phyloP scores from a whole-genome alignment of 92 coral and sea anemone species.

The Heliopora coerulea region DNA sequence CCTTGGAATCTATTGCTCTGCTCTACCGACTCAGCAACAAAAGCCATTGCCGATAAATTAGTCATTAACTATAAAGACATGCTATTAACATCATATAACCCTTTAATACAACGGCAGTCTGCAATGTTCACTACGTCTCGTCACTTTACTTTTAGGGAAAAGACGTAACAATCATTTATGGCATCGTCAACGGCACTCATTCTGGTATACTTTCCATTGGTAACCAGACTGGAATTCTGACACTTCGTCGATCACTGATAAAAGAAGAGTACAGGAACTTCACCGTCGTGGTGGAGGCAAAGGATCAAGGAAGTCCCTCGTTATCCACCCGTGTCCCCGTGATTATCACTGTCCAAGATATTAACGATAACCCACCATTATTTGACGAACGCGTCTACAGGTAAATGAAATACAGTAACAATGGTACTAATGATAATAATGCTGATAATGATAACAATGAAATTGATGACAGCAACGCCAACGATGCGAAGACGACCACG shows the following conservation, averaged over 20 bases:
- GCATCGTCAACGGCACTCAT: conserved; percentile 56
- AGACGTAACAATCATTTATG: conserved; percentile 71
- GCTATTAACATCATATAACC: no score
- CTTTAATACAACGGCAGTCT: no score
- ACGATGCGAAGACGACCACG: conserved; percentile 14
- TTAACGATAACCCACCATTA: conserved; percentile 77
- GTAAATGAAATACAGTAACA: conserved; percentile 36
- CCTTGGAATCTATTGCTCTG: no score
- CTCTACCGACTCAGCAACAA: no score
- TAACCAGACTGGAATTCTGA: conserved; percentile 72
- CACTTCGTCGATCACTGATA: conserved; percentile 64
- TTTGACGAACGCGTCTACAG: conserved; percentile 70
- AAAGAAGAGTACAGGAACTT: conserved; percentile 71
- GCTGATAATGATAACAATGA: conserved; percentile 30
- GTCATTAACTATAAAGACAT: no score
- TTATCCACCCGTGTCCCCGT: conserved; percentile 80
- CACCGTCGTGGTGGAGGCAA: conserved; percentile 74
- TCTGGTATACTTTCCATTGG: conserved; percentile 70
- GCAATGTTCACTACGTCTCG: not conserved
- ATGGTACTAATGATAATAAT: conserved; percentile 4
- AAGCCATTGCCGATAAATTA: no score
- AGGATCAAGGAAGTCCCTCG: conserved; percentile 83
- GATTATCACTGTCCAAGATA: conserved; percentile 75
- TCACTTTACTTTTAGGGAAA: conserved; percentile 58
- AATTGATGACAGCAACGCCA: conserved; percentile 14